Percentiles rank a stretch among this genome's conserved stretches.
Conservation (phyloP, 92 coral and sea anemone species). For the Hydrozoanthus gracilis region DNA sequence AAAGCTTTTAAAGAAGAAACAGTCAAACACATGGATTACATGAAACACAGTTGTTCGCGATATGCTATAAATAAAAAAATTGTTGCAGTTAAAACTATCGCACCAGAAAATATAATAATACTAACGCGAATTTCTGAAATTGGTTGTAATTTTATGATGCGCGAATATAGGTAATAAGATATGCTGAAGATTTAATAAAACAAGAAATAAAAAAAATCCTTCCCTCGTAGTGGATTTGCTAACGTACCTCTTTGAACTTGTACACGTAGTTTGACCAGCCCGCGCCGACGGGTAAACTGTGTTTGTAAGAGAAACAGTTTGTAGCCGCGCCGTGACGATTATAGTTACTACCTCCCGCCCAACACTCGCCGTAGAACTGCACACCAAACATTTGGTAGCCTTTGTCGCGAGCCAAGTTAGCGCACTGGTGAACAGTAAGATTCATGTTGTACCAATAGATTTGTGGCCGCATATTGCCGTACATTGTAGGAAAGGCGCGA, state of each 20-base stretch:
- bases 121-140: no score
- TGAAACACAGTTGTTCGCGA: no score
- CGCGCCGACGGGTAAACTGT: slow-evolving; percentile 50
- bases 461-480: slow-evolving; percentile 42
- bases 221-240: no score
- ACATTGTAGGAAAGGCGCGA: slow-evolving; percentile 15
- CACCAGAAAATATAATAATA: no score
- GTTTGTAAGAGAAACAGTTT: slow-evolving; percentile 22
- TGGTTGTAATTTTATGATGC: no score
- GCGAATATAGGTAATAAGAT: no score
- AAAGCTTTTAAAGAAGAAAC: no score
- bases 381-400: slow-evolving; percentile 63
- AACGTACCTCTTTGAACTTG: slow-evolving; percentile 46
- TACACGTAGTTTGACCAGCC: slow-evolving; percentile 62
- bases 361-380: slow-evolving; percentile 77
- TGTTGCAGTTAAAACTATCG: no score
- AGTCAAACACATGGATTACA: no score
- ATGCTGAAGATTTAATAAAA: no score
- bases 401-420: slow-evolving; percentile 62
- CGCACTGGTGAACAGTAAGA: slow-evolving; percentile 64
- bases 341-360: slow-evolving; percentile 47
- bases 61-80: no score
- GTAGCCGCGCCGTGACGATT: slow-evolving; percentile 30
- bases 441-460: slow-evolving; percentile 64
- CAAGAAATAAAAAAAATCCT: no score